phyloP scores from a whole-genome alignment of 1,140 invertebrate species.

The Triops longicaudatus region DNA sequence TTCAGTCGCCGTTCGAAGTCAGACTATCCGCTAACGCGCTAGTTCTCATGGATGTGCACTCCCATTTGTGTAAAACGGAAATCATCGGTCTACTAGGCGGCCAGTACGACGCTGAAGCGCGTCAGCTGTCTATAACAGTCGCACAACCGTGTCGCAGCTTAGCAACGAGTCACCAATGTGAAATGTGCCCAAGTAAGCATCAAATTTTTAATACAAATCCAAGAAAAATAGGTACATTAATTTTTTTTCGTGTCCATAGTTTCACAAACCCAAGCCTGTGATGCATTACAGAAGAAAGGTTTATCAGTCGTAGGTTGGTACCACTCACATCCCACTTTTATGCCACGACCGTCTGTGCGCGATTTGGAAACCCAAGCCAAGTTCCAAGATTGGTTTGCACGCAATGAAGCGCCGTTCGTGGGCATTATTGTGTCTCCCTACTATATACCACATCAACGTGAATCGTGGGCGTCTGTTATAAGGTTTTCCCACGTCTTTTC shows the following conservation, averaged over 20 bases:
- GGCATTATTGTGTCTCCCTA: slow-evolving; percentile 51
- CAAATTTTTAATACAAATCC: too few relatives aligned
- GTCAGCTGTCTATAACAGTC: slow-evolving; percentile 40
- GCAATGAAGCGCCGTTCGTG: slow-evolving; percentile 46
- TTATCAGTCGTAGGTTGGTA: slow-evolving; percentile 54
- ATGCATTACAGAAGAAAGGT: slow-evolving; percentile 43
- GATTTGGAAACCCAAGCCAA: slow-evolving; percentile 52
- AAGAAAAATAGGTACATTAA: too few relatives aligned
- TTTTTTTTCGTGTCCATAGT: slow-evolving; percentile 37
- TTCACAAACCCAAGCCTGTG: slow-evolving; percentile 48
- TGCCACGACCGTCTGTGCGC: slow-evolving; percentile 50
- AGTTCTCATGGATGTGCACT: slow-evolving; percentile 57
- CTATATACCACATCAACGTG: slow-evolving; percentile 29
- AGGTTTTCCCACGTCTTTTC: not conserved
- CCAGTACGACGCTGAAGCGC: slow-evolving; percentile 36
- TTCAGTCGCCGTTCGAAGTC: slow-evolving; percentile 53
- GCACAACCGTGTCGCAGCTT: slow-evolving; percentile 50
- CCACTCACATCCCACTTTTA: slow-evolving; percentile 57
- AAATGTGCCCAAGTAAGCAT: slow-evolving; percentile 60
- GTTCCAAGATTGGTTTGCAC: slow-evolving; percentile 50
- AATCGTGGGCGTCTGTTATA: not conserved
- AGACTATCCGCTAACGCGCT: slow-evolving; percentile 49
- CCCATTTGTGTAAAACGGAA: slow-evolving; percentile 55
- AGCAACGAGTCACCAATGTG: slow-evolving; percentile 57
- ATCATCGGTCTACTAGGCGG: slow-evolving; percentile 65